Conservation (phyloP, 2,113 vertebrate genomes). For the Gymnobelideus leadbeateri region DNA sequence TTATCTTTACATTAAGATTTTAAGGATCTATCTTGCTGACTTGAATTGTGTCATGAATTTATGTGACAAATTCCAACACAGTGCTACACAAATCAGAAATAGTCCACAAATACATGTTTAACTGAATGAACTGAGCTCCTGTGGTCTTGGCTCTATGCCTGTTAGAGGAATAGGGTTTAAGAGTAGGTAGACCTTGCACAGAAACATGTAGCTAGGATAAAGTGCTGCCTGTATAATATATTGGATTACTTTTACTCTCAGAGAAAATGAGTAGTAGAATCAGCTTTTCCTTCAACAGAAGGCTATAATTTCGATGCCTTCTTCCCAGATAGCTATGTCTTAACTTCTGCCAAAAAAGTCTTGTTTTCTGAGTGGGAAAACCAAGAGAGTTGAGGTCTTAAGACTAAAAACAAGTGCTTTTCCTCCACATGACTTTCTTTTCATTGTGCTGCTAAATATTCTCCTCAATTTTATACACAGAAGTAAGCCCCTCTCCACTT, state of each 20-base stretch:
- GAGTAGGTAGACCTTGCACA: conserved; percentile 3
- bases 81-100: conserved; percentile 6
- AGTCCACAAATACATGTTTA: neutral
- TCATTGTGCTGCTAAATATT: neutral
- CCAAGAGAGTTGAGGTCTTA: neutral
- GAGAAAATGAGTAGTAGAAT: neutral
- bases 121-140: neutral
- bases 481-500: neutral
- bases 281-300: conserved; percentile 37
- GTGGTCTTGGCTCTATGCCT: conserved; percentile 47
- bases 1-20: conserved; percentile 16
- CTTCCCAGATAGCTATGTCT: conserved; percentile 2
- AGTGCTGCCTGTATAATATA: neutral
- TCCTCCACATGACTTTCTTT: neutral
- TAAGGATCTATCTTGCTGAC: conserved; percentile 26
- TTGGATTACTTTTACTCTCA: neutral
- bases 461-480: neutral
- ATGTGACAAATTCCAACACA: neutral
- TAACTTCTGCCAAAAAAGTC: conserved; percentile 15
- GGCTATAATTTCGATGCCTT: conserved; percentile 14
- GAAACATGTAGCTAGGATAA: conserved; percentile 35
- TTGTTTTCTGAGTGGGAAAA: conserved; percentile 53
- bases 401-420: conserved; percentile 7
- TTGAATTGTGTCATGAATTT: conserved; percentile 18
- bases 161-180: conserved; percentile 50